Conservation (phyloP, 2,797 vertebrate species). For the Xyrichtys novacula region DNA sequence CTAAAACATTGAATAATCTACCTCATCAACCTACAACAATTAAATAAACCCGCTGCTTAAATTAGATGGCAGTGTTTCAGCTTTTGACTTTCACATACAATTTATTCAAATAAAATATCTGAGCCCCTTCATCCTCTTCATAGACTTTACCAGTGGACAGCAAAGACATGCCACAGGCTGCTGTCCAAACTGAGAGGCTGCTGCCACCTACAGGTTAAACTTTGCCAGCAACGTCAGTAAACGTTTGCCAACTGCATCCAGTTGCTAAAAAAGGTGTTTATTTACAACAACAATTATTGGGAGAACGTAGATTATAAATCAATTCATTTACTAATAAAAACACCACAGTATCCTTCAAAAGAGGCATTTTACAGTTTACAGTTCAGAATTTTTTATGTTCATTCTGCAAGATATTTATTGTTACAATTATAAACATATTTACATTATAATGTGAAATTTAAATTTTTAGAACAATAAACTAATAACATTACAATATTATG, state of each 20-base stretch:
- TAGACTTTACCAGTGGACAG: neutral
- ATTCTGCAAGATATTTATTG: too few species aligned
- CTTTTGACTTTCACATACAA: neutral
- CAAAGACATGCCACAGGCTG: neutral
- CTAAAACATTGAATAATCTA: neutral
- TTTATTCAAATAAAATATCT: neutral
- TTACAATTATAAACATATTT: too few species aligned
- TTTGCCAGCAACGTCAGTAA: neutral
- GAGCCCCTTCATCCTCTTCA: neutral
- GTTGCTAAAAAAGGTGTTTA: too few species aligned
- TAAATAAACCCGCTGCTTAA: neutral
- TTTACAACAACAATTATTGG: neutral
- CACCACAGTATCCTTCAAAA: too few species aligned
- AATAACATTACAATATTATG: too few species aligned
- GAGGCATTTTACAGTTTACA: too few species aligned
- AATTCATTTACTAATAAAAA: too few species aligned
- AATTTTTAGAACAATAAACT: too few species aligned
- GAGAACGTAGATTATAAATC: neutral
- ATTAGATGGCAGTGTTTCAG: neutral
- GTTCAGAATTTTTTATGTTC: too few species aligned
- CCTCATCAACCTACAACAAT: too few species aligned
- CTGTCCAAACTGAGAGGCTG: constrained; percentile 24
- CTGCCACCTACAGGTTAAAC: constrained; percentile 57
- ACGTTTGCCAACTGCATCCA: neutral
- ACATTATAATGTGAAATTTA: too few species aligned